Conservation (phyloP, 2,113 vertebrate species). For the Osmerus eperlanus region DNA sequence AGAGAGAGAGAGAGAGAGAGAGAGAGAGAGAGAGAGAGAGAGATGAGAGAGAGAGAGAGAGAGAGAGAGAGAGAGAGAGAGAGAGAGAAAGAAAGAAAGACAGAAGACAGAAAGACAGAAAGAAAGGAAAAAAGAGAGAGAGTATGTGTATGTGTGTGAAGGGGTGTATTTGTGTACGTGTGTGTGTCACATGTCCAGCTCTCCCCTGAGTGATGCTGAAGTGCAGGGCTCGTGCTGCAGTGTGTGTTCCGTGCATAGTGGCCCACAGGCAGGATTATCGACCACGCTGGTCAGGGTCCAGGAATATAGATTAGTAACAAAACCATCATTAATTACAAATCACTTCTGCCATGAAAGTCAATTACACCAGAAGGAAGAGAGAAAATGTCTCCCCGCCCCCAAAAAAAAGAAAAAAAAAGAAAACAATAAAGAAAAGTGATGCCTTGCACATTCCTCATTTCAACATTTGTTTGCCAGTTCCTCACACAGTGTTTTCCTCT, state of each 20-base stretch:
- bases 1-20: background rate
- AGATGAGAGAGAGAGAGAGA: background rate
- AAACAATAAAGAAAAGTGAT: constrained; percentile 37
- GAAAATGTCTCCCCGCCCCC: constrained; percentile 42
- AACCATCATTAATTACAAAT: constrained; percentile 74
- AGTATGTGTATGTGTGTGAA: background rate
- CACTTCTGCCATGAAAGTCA: constrained; percentile 69
- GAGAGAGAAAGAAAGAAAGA: background rate
- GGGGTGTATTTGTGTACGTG: background rate
- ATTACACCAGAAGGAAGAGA: constrained; percentile 54
- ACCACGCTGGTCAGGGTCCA: constrained; percentile 65
- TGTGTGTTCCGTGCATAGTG: constrained; percentile 19
- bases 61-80: background rate
- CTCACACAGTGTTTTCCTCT: constrained; percentile 19
- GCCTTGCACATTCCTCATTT: constrained; percentile 47
- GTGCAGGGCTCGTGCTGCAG: constrained; percentile 27
- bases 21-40: background rate
- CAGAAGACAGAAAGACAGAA: background rate
- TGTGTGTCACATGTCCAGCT: constrained; percentile 6
- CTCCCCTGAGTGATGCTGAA: constrained; percentile 10
- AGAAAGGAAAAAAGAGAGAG: background rate
- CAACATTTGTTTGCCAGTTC: constrained; percentile 19
- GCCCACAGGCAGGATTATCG: constrained; percentile 63
- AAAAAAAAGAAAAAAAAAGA: constrained; percentile 59
- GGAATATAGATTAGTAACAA: constrained; percentile 68